Evolutionary conservation across 2,797 vertebrate species (phyloP).

Genomic region (Psittacula echo): DNA sequence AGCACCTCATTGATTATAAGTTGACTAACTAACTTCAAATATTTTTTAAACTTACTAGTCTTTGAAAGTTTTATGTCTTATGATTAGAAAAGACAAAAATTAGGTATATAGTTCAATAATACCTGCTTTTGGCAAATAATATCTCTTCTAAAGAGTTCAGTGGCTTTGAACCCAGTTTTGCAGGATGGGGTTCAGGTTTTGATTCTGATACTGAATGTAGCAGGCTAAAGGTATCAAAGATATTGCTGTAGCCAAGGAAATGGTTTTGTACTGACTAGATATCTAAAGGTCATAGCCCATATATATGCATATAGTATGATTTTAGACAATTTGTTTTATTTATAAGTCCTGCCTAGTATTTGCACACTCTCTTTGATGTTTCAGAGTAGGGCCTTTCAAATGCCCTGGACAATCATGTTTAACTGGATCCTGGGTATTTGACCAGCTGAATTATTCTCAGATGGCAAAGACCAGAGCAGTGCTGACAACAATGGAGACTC

Average conservation of each 20-base stretch:
- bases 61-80: not conserved
- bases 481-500: not conserved
- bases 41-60: not conserved
- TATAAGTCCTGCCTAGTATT: constrained; percentile 16
- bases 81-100: not conserved
- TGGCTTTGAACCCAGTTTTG: not conserved
- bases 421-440: not conserved
- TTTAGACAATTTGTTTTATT: constrained; percentile 24
- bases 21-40: not conserved
- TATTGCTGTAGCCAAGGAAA: not conserved
- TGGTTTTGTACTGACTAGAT: not conserved
- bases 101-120: not conserved
- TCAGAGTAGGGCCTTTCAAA: constrained; percentile 1
- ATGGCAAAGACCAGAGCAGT: not conserved
- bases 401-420: not conserved
- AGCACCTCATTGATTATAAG: not conserved
- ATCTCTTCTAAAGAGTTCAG: not conserved
- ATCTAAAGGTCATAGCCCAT: not conserved
- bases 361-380: constrained; percentile 1
- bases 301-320: not conserved
- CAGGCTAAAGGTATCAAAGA: not conserved
- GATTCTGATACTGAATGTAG: not conserved
- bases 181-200: not conserved
- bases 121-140: not conserved
- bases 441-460: constrained; percentile 7